These are phyloP conservation scores for Podabrus alpinus DNA, from an alignment of 2,888 invertebrate species.

Conservation along the genomic window DNA sequence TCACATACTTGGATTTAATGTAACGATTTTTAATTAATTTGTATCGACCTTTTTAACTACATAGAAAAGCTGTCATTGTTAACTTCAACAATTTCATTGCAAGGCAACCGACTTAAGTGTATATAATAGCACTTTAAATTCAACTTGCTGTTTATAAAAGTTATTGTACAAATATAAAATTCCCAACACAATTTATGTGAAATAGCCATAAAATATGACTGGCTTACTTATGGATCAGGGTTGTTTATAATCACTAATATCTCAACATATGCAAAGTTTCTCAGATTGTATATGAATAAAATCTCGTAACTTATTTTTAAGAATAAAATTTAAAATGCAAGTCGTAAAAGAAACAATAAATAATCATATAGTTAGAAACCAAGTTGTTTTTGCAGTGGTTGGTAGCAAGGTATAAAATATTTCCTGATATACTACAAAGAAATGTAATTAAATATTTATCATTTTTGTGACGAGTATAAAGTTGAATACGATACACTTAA, in stretches of 20 bases:
- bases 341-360: neutral
- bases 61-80: neutral
- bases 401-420: neutral
- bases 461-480: neutral
- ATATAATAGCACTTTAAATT: neutral
- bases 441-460: neutral
- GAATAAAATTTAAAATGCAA: neutral
- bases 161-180: too few relatives aligned
- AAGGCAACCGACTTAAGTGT: neutral
- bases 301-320: neutral
- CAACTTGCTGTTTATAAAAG: neutral
- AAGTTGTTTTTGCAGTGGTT: neutral
- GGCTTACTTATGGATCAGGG: neutral
- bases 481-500: neutral
- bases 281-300: neutral
- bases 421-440: neutral
- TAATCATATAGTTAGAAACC: neutral
- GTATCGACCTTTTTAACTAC: neutral
- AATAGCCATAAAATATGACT: neutral
- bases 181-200: too few relatives aligned
- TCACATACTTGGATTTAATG: neutral
- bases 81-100: neutral
- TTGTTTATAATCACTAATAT: neutral
- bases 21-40: slow-evolving; percentile 1
- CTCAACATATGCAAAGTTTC: neutral